phyloP scores from a whole-genome alignment of 2,113 vertebrate genomes.

The Burhinus bistriatus region DNA sequence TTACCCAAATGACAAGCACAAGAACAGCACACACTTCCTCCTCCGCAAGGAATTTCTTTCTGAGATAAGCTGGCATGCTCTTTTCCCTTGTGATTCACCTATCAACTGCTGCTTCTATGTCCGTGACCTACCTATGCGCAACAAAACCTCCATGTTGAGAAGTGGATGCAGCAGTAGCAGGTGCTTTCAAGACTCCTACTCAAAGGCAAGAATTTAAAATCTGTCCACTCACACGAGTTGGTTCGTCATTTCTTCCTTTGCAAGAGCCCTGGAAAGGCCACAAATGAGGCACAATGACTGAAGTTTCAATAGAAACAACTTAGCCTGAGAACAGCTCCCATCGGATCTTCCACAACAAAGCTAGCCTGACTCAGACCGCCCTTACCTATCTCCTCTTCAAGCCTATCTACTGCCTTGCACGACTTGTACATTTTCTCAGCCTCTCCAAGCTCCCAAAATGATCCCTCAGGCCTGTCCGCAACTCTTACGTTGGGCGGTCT shows the following conservation, averaged over 20 bases:
- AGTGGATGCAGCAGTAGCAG: neutral
- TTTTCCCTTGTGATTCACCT: conserved; percentile 53
- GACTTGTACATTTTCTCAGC: neutral
- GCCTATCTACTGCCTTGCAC: neutral
- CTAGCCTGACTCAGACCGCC: neutral
- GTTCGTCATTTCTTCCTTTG: conserved; percentile 11
- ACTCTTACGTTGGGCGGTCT: neutral
- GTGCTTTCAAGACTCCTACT: conserved; percentile 5
- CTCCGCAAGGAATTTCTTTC: conserved; percentile 39
- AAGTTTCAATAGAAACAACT: neutral
- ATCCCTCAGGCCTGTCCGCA: neutral
- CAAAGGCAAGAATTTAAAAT: neutral
- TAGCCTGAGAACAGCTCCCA: neutral
- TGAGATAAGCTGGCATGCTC: conserved; percentile 45
- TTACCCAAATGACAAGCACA: conserved; percentile 48
- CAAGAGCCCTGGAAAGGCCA: conserved; percentile 8
- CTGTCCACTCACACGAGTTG: neutral
- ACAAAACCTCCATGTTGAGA: neutral
- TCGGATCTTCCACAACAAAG: neutral
- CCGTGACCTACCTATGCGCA: conserved; percentile 28
- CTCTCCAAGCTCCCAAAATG: neutral
- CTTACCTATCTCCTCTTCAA: neutral
- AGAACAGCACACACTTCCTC: conserved; percentile 54
- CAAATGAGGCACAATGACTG: neutral
- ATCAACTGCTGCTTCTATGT: neutral